Conservation (phyloP, 2,797 vertebrate species). For the Falco naumanni region DNA sequence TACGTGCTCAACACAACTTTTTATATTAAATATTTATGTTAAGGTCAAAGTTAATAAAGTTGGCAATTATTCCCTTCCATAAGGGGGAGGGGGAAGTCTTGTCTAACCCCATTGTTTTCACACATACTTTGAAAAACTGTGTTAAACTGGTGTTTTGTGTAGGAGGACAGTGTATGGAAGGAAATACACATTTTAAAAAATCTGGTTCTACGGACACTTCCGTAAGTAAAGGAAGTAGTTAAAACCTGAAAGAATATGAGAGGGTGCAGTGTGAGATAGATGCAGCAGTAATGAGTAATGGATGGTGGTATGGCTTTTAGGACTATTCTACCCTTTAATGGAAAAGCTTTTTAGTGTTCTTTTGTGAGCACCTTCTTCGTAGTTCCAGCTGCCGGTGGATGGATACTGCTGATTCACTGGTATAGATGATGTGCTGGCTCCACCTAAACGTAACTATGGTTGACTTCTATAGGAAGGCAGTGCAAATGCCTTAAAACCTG, state of each 20-base stretch:
- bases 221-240: background rate
- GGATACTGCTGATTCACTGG: background rate
- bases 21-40: background rate
- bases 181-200: background rate
- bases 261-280: background rate
- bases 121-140: background rate
- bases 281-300: background rate
- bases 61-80: background rate
- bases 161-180: background rate
- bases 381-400: background rate
- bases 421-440: background rate
- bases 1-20: background rate
- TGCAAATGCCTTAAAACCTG: background rate
- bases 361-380: background rate
- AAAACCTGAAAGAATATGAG: background rate
- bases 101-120: background rate
- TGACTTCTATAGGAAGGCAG: background rate
- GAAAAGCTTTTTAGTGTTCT: background rate
- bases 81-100: background rate
- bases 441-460: background rate
- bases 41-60: background rate
- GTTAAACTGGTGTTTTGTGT: background rate
- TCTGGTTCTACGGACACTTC: background rate
- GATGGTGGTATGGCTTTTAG: background rate
- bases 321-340: background rate